Evolutionary conservation across 2,888 invertebrate species (phyloP).

Genomic region (Aspidapion aeneum): DNA sequence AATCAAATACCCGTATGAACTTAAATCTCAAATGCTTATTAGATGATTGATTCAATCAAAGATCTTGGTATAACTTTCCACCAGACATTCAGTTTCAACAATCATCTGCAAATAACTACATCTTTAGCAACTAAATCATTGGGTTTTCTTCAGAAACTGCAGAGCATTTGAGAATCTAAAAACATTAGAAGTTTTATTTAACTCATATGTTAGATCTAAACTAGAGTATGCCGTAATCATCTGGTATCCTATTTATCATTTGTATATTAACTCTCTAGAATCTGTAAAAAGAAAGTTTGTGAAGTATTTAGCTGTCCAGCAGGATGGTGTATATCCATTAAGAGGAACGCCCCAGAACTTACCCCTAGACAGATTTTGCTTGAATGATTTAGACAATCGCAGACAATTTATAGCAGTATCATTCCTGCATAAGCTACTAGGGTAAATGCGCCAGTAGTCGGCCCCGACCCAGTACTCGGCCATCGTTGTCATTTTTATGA

Average conservation of each 20-base stretch:
- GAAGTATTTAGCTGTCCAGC: neutral
- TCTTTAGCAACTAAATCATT: neutral
- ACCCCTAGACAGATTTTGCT: neutral
- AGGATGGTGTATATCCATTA: neutral
- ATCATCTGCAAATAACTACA: neutral
- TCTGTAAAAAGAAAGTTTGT: neutral
- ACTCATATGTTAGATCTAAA: conserved; percentile 1
- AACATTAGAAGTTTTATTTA: neutral
- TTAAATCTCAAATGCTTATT: neutral
- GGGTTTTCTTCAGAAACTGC: neutral
- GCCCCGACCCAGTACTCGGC: too few species aligned
- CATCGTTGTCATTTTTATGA: too few species aligned
- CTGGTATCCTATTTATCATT: neutral
- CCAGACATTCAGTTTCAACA: neutral
- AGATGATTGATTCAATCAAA: neutral
- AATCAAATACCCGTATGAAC: neutral
- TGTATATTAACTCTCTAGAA: neutral
- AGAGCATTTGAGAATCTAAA: neutral
- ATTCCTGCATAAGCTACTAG: neutral
- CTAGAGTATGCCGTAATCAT: neutral
- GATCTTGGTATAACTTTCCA: neutral
- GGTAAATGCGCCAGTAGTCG: too few species aligned
- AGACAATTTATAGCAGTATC: neutral
- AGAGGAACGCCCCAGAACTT: neutral
- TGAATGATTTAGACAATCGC: neutral